phyloP scores from a whole-genome alignment of 1,140 invertebrate species.

The Aphaenogaster rudis region DNA sequence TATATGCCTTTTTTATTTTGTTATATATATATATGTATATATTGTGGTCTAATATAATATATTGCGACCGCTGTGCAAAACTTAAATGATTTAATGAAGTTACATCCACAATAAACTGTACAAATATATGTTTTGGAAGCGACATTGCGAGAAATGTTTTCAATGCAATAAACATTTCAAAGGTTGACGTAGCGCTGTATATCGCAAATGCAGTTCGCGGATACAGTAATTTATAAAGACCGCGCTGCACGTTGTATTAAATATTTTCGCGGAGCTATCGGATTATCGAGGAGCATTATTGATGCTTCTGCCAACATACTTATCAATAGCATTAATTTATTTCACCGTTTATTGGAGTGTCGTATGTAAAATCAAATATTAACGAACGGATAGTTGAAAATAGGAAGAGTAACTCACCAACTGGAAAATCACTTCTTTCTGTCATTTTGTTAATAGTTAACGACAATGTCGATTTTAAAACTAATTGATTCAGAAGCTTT shows the following conservation, averaged over 20 bases:
- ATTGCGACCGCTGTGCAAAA: neutral
- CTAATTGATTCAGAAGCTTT: neutral
- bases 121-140: neutral
- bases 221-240: slow-evolving; percentile 18
- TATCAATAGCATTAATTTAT: slow-evolving; percentile 38
- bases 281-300: slow-evolving; percentile 10
- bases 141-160: slow-evolving; percentile 14
- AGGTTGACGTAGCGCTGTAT: neutral
- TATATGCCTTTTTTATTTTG: too few species aligned
- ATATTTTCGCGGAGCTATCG: slow-evolving; percentile 17
- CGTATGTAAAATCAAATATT: slow-evolving; percentile 35
- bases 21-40: too few species aligned
- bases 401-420: neutral
- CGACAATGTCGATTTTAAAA: neutral
- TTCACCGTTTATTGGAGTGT: neutral
- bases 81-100: neutral
- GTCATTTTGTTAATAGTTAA: slow-evolving; percentile 25
- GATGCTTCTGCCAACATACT: slow-evolving; percentile 23
- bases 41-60: too few species aligned
- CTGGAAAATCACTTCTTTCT: slow-evolving; percentile 15
- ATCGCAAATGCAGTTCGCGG: neutral
- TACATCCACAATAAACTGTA: neutral
- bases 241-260: slow-evolving; percentile 10
- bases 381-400: slow-evolving; percentile 27
- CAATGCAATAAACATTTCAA: slow-evolving; percentile 20